Percentiles rank a stretch among this genome's conserved stretches.
Evolutionary conservation across 1,140 invertebrate genomes (phyloP).

Genomic region (Drosophila serrata): DNA sequence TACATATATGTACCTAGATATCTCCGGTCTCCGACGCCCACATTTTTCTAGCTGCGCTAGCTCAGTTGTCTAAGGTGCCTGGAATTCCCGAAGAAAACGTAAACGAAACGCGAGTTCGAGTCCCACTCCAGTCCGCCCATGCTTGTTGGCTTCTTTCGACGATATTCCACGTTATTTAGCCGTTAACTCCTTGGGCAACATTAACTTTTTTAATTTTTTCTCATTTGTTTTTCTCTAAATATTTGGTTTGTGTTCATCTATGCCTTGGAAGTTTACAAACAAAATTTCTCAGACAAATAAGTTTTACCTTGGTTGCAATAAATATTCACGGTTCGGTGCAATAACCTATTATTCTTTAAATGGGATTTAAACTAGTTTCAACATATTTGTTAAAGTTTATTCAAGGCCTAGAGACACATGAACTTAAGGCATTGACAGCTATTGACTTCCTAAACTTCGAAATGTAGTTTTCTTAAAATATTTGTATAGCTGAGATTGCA

Average conservation of each 20-base stretch:
- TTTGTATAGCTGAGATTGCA: neutral
- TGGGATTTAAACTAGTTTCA: conserved; percentile 4
- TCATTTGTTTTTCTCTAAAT: neutral
- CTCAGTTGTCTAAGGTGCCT: conserved; percentile 42
- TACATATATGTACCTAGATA: neutral
- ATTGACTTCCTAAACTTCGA: neutral
- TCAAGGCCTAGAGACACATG: conserved; percentile 1
- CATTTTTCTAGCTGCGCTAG: conserved; percentile 36
- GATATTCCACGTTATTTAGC: conserved; percentile 72
- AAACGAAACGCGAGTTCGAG: conserved; percentile 34
- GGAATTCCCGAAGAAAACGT: conserved; percentile 18
- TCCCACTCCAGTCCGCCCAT: conserved; percentile 49
- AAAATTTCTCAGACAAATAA: no score
- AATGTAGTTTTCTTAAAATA: neutral
- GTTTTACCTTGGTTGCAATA: neutral
- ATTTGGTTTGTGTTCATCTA: no score
- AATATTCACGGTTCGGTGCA: neutral
- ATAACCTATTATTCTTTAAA: neutral
- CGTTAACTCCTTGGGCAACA: conserved; percentile 76
- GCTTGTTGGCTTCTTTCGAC: conserved; percentile 79
- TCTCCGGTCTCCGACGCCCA: neutral
- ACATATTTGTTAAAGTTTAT: neutral
- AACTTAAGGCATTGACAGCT: neutral
- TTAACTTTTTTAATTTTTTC: conserved; percentile 63
- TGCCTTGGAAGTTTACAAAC: no score